Percentiles rank a stretch among this genome's conserved stretches.
These are phyloP conservation scores for Montipora efflorescens DNA, from an alignment of 64 coral and sea anemone species.

Conservation along the genomic window DNA sequence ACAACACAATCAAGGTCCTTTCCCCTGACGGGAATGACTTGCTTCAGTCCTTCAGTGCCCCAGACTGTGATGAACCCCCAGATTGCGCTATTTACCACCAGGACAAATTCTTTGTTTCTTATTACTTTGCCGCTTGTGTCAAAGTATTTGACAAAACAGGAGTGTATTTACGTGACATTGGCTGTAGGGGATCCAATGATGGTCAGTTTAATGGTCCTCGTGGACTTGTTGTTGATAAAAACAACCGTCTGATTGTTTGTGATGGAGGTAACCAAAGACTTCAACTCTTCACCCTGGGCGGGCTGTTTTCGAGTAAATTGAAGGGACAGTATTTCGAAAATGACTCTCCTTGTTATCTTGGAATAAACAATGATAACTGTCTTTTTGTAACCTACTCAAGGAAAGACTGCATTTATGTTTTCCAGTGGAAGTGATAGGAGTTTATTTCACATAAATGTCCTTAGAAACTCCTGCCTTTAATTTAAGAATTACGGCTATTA, in stretches of 20 bases:
- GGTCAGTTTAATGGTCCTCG: background rate
- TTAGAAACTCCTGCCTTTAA: too few species aligned
- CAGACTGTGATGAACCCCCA: background rate
- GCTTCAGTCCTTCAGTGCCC: background rate
- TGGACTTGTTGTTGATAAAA: background rate
- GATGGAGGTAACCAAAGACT: slow-evolving; percentile 9
- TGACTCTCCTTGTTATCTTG: background rate
- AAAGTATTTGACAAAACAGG: background rate
- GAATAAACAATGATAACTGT: background rate
- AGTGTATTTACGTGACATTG: background rate
- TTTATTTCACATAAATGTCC: too few species aligned
- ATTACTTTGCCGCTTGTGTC: background rate
- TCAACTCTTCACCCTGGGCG: slow-evolving; percentile 19
- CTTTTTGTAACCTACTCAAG: slow-evolving; percentile 2
- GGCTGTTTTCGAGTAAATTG: slow-evolving; percentile 22
- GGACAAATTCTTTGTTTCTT: slow-evolving; percentile 9
- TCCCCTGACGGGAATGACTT: background rate
- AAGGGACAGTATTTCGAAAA: background rate
- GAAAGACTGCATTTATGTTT: slow-evolving; percentile 20
- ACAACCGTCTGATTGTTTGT: slow-evolving; percentile 10
- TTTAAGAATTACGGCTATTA: too few species aligned
- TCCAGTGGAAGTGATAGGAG: background rate
- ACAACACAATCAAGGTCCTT: background rate
- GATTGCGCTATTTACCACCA: background rate
- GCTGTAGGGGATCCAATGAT: background rate